Evolutionary conservation across 2,888 invertebrate species (phyloP), one percentile per base, ranked within the genome.

Genomic region (Gastracanthus pulcherrimus): DNA sequence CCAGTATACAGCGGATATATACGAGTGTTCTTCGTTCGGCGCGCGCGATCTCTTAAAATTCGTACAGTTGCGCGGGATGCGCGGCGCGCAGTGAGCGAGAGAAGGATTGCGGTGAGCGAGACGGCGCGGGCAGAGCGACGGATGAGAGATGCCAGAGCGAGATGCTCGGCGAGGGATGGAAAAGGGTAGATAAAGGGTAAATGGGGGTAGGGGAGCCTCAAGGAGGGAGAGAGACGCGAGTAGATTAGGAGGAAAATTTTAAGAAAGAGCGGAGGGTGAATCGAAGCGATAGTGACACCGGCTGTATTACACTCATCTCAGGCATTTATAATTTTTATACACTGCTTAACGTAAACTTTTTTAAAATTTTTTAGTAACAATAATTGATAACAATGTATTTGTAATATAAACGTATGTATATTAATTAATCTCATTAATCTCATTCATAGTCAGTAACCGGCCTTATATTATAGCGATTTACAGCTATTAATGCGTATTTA

Each of bases 141-240:
- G 64, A 60, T 71, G 62, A 34, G 16, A 75, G 45, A n/a, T 16
- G 67, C 34, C 26, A 11, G 29, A 29, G 29, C n/a, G n/a, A n/a
- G n/a, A n/a, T n/a, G 64, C 19, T 19, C 3, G 60, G 5, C 16
- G 13, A 6, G 19, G 83, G 86, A 85, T 84, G 70, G 75, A 55
- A 48, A 81, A 83, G 80, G 82, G 84, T 81, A 85, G 86, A 86
- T 81, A 86, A 83, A 84, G 86, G 84, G 85, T 70, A 84, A 82
- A 67, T 72, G 76, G 75, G 51, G 82, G 76, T 55, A n/a, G 82
- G 77, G 81, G 71, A 80, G 79, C 26, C 2, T 1, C 60, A 29
- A 5, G 83, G 81, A 36, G 29, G 5, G 78, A 84, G 77, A 82
- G 71, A 75, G 45, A 38, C 23, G 38, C 41, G 23, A 51, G 45